phyloP scores from a whole-genome alignment of 2,113 vertebrate species.

The Eulemur macaco region DNA sequence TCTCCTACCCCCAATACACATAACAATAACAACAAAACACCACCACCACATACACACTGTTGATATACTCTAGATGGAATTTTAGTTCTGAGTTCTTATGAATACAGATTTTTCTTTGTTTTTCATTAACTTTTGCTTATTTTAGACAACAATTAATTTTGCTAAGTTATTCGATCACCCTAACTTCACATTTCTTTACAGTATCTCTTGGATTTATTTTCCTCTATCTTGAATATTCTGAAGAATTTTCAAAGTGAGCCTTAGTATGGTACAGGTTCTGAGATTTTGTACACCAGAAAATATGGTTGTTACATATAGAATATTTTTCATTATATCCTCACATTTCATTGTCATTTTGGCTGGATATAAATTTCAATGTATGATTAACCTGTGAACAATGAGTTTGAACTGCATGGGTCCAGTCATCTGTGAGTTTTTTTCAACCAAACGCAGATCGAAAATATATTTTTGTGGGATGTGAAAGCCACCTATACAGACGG shows the following conservation, averaged over 20 bases:
- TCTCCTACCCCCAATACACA: background rate
- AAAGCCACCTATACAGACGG: background rate
- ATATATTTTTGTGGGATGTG: background rate
- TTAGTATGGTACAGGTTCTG: background rate
- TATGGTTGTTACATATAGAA: background rate
- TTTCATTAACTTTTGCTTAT: background rate
- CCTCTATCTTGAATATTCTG: conserved; percentile 3
- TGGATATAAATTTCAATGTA: conserved; percentile 7
- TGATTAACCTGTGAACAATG: background rate
- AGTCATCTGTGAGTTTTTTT: background rate
- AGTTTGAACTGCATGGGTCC: background rate
- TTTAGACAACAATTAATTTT: background rate
- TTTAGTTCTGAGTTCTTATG: background rate
- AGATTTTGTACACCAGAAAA: background rate
- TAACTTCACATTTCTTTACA: background rate
- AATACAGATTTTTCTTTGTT: background rate
- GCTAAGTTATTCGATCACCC: background rate
- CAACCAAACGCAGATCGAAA: background rate
- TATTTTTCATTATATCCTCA: background rate
- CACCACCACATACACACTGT: background rate
- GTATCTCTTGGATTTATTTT: background rate
- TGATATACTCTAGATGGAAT: background rate
- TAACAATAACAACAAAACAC: background rate
- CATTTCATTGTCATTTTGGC: background rate
- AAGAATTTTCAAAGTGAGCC: background rate